Evolutionary conservation across 2,888 invertebrate genomes (phyloP).

Genomic region (Xestia sexstrigata): DNA sequence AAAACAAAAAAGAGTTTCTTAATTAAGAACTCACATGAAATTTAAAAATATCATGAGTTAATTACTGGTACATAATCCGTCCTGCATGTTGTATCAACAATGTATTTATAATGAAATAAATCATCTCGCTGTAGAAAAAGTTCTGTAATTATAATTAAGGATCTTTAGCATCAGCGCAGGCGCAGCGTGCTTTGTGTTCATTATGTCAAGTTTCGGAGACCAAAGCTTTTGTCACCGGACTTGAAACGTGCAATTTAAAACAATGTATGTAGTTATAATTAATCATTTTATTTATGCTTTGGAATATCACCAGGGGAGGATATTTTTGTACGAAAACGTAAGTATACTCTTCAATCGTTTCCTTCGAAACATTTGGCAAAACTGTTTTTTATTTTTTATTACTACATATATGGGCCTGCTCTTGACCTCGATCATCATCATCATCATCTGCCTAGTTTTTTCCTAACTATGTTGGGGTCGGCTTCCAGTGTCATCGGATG

Average conservation of each 20-base stretch:
- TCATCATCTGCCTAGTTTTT: background rate
- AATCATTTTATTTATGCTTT: background rate
- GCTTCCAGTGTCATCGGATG: background rate
- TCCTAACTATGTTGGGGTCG: background rate
- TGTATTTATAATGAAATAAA: conserved; percentile 63
- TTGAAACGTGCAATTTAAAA: conserved; percentile 1
- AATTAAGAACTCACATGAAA: conserved; percentile 58
- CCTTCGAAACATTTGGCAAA: background rate
- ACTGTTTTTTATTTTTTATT: too few species aligned
- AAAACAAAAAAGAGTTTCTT: conserved; percentile 42
- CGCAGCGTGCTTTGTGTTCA: conserved; percentile 39
- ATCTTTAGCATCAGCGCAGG: conserved; percentile 25
- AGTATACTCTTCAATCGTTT: background rate
- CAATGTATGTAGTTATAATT: background rate
- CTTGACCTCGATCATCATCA: too few species aligned
- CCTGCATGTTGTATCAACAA: conserved; percentile 54
- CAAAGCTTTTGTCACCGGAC: conserved; percentile 58
- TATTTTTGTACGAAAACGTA: background rate
- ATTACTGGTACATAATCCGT: conserved; percentile 53
- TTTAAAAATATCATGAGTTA: conserved; percentile 58
- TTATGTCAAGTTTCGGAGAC: conserved; percentile 57
- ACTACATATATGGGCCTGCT: too few species aligned
- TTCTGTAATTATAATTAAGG: conserved; percentile 52
- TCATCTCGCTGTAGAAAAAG: conserved; percentile 56
- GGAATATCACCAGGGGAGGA: background rate